A percentile compares a stretch with the other conserved stretches of the same genome.
phyloP scores from a whole-genome alignment of 1,140 invertebrate genomes.

The Lithobius niger region DNA sequence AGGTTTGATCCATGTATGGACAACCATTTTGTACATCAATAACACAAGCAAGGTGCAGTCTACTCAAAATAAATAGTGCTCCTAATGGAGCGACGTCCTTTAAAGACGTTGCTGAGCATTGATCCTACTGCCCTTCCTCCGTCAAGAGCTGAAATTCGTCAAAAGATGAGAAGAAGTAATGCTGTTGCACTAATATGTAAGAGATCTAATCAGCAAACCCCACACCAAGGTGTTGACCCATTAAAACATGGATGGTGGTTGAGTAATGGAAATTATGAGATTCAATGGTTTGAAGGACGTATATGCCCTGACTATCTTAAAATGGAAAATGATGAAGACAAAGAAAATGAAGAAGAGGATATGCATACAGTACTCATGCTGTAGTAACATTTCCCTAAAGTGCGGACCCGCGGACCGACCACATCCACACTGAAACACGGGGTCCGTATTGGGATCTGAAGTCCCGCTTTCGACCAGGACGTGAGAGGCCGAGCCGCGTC shows the following conservation, averaged over 20 bases:
- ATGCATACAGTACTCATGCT: neutral
- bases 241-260: constrained; percentile 1
- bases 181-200: neutral
- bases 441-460: too few species aligned
- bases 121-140: neutral
- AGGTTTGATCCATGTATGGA: neutral
- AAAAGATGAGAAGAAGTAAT: neutral
- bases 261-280: neutral
- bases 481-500: too few species aligned
- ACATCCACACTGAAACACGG: too few species aligned
- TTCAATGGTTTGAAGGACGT: constrained; percentile 1
- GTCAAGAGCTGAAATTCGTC: neutral
- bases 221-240: neutral
- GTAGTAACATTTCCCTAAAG: too few species aligned
- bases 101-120: neutral
- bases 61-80: neutral
- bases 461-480: too few species aligned
- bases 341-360: neutral
- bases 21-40: constrained; percentile 2
- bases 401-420: too few species aligned
- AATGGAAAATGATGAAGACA: constrained; percentile 3
- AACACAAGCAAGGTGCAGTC: constrained; percentile 4
- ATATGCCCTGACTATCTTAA: too few species aligned
- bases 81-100: constrained; percentile 3
- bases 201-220: neutral